These are phyloP conservation scores for Anneissia japonica DNA, from an alignment of 35 echinoderm and acorn worm genomes.

Conservation along the genomic window DNA sequence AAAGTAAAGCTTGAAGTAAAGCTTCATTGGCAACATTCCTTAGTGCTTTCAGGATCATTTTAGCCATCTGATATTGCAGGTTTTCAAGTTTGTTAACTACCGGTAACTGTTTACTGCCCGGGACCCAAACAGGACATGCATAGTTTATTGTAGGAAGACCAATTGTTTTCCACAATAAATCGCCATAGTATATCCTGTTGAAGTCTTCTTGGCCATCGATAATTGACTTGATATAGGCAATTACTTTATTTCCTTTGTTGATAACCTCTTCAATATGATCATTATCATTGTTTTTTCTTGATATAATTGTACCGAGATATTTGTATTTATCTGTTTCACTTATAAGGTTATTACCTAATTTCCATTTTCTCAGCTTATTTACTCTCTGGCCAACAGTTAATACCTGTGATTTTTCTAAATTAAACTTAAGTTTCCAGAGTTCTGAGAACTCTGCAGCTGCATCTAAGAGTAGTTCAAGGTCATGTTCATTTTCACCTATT, in stretches of 20 bases:
- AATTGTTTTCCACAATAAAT: background rate
- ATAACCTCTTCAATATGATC: background rate
- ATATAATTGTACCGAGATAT: background rate
- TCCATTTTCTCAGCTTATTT: background rate
- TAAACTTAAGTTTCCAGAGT: background rate
- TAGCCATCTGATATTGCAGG: too few species aligned
- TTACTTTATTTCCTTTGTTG: background rate
- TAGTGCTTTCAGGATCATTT: too few species aligned
- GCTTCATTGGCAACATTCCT: too few species aligned
- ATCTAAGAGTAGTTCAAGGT: background rate
- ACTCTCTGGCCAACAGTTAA: background rate
- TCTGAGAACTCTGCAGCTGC: background rate
- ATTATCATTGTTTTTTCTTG: background rate
- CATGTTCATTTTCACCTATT: background rate
- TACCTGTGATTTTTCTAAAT: background rate
- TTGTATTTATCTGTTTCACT: background rate
- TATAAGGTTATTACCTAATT: background rate
- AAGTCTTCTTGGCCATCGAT: background rate
- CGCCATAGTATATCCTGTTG: background rate
- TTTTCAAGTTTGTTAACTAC: too few species aligned
- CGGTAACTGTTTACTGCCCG: too few species aligned
- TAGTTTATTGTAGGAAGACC: background rate
- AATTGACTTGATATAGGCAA: background rate
- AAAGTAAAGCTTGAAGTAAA: too few species aligned
- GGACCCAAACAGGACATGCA: background rate